Conservation (phyloP, 2,888 invertebrate species). For the Camponotus fellah region DNA sequence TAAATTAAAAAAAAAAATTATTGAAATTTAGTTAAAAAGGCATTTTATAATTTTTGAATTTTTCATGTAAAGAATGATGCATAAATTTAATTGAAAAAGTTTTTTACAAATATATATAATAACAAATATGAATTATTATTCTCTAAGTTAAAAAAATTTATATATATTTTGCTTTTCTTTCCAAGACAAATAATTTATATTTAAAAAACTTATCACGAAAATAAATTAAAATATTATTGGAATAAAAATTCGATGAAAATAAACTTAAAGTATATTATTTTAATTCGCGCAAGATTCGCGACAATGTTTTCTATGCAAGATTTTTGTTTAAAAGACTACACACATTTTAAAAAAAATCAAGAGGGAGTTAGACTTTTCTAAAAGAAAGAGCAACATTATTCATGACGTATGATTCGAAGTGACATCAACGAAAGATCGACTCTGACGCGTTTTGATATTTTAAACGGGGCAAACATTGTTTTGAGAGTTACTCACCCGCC, state of each 20-base stretch:
- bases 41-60: no score
- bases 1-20: background rate
- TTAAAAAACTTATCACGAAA: no score
- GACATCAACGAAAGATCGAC: conserved; percentile 56
- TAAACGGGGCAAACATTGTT: conserved; percentile 55
- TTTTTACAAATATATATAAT: background rate
- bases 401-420: conserved; percentile 50
- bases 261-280: background rate
- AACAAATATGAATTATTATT: background rate
- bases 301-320: background rate
- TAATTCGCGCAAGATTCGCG: background rate
- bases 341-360: background rate
- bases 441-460: conserved; percentile 63
- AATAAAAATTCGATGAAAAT: no score
- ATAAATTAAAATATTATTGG: no score
- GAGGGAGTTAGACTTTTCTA: background rate
- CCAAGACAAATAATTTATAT: no score
- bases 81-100: background rate
- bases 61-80: no score
- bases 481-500: conserved; percentile 60
- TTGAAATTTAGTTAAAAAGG: no score
- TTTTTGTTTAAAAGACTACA: background rate
- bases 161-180: background rate
- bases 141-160: background rate
- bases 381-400: conserved; percentile 27